Evolutionary conservation across 2,797 vertebrate genomes (phyloP).

Genomic region (Myotis daubentonii): DNA sequence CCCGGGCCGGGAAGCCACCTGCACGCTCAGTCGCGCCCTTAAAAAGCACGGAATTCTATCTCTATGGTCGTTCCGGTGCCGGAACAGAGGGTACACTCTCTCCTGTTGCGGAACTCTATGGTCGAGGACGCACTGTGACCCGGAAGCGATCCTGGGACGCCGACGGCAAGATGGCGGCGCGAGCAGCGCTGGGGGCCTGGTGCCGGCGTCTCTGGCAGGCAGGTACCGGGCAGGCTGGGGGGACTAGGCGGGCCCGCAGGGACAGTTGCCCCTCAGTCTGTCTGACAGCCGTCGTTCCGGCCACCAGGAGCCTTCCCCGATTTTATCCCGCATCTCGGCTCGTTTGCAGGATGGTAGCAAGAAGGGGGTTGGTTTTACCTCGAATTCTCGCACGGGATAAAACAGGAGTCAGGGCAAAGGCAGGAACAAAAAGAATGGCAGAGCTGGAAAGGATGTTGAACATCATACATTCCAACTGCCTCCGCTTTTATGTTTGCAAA

Average conservation of each 20-base stretch:
- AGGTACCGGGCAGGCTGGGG: constrained; percentile 47
- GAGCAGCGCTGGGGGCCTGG: rapidly evolving
- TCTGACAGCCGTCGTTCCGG: not conserved
- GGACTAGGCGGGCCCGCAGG: not conserved
- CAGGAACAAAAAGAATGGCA: not conserved
- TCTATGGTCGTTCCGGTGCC: constrained; percentile 12
- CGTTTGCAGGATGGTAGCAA: not conserved
- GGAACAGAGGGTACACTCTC: not conserved
- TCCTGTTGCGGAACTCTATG: constrained; percentile 61
- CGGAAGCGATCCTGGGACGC: constrained; percentile 50
- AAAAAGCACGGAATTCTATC: not conserved
- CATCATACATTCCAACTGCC: rapidly evolving
- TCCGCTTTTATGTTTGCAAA: not conserved
- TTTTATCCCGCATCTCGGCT: not conserved
- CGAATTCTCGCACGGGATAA: not conserved
- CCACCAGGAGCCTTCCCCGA: not conserved
- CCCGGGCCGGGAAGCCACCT: rapidly evolving
- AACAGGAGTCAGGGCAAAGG: not conserved
- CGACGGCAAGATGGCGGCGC: constrained; percentile 67
- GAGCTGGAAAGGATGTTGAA: not conserved
- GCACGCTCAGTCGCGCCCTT: rapidly evolving
- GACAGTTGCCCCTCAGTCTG: not conserved
- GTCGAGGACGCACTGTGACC: not conserved
- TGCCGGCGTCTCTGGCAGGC: constrained; percentile 61
- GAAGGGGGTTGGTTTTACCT: not conserved